Evolutionary conservation across 2,113 vertebrate species (phyloP).

Genomic region (Pantherophis guttatus): DNA sequence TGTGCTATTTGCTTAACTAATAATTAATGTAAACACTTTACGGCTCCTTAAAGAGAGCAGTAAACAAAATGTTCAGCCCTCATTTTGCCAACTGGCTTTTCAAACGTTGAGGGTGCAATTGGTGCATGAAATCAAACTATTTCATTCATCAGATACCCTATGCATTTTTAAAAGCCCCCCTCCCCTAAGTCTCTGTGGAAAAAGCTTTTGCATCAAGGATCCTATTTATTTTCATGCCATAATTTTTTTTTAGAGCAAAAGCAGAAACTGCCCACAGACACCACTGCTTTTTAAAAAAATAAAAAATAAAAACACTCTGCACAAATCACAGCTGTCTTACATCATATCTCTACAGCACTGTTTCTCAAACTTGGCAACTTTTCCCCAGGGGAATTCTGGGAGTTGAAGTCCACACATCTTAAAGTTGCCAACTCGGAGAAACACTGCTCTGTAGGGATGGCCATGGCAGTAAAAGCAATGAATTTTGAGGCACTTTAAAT

Average conservation of each 20-base stretch:
- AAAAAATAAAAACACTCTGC: not conserved
- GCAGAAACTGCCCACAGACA: not conserved
- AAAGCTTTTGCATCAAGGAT: not conserved
- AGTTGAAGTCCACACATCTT: not conserved
- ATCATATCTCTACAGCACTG: not conserved
- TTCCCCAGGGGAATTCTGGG: not conserved
- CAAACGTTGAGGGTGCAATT: slow-evolving; percentile 14
- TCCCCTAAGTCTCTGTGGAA: not conserved
- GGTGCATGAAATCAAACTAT: not conserved
- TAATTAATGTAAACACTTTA: slow-evolving; percentile 43
- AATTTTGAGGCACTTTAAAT: not conserved
- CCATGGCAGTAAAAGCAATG: not conserved
- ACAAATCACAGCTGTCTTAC: not conserved
- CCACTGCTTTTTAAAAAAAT: not conserved
- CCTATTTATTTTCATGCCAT: not conserved
- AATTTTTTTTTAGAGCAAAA: not conserved
- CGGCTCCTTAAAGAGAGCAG: slow-evolving; percentile 17
- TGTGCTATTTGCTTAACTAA: slow-evolving; percentile 25
- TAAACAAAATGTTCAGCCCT: slow-evolving; percentile 14
- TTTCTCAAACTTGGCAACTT: not conserved
- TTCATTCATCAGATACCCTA: not conserved
- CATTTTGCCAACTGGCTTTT: slow-evolving; percentile 20
- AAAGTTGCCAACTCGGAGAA: not conserved
- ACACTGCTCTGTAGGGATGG: not conserved
- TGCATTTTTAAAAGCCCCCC: not conserved